Conservation (phyloP, 2,797 vertebrate species). For the Rhinella marina region DNA sequence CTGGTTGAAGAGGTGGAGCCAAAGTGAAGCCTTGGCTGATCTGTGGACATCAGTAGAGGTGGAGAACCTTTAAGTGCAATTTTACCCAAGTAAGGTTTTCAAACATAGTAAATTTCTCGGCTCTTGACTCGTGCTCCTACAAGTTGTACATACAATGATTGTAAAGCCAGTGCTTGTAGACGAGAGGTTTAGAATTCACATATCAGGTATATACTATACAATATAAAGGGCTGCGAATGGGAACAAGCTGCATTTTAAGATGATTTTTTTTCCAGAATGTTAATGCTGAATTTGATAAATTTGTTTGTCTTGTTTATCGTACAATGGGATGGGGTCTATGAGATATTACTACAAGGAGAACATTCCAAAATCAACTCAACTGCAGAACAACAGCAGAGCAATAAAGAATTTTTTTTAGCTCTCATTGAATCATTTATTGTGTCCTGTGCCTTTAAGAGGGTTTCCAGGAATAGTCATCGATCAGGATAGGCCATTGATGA, state of each 20-base stretch:
- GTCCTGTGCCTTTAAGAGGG: neutral
- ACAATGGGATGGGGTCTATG: neutral
- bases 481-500: neutral
- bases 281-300: neutral
- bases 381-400: neutral
- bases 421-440: neutral
- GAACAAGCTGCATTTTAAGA: neutral
- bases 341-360: neutral
- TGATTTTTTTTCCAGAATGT: neutral
- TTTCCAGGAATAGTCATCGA: neutral
- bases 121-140: neutral
- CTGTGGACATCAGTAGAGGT: neutral
- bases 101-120: neutral
- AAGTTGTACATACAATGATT: neutral
- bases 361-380: neutral
- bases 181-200: neutral
- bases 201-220: too few relatives aligned
- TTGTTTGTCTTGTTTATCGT: neutral
- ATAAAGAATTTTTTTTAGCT: neutral
- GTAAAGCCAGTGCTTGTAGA: too few relatives aligned
- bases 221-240: neutral
- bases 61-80: neutral
- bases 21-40: neutral
- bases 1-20: neutral
- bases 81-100: neutral